phyloP scores from a whole-genome alignment of 1,140 invertebrate species.

The Tetragnatha versicolor region DNA sequence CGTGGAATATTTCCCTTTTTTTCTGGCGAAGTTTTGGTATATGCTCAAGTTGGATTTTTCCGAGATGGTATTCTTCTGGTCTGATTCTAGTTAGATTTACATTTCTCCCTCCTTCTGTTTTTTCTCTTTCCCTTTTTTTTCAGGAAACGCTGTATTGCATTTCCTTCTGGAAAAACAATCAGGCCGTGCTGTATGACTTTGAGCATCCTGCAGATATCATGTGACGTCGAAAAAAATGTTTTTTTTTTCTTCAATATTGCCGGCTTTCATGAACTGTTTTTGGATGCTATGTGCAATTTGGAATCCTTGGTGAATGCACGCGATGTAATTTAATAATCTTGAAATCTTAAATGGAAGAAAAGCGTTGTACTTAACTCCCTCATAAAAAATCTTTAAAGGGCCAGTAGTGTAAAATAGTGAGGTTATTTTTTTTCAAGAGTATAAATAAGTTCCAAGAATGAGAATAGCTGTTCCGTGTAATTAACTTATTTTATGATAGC shows the following conservation, averaged over 20 bases:
- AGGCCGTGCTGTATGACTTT: slow-evolving; percentile 18
- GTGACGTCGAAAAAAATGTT: slow-evolving; percentile 13
- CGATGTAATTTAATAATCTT: neutral
- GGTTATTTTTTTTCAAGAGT: too few relatives aligned
- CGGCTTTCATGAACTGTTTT: neutral
- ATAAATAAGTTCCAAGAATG: too few relatives aligned
- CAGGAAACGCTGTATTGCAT: slow-evolving; percentile 6
- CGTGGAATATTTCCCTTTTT: slow-evolving; percentile 7
- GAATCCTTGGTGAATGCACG: neutral
- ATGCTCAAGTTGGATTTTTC: neutral
- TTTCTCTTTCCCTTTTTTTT: slow-evolving; percentile 2
- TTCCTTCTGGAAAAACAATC: slow-evolving; percentile 25
- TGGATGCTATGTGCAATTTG: neutral
- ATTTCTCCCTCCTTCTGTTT: neutral
- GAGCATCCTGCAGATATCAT: slow-evolving; percentile 7
- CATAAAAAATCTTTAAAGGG: too few relatives aligned
- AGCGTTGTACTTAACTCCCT: too few relatives aligned
- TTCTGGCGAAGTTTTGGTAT: neutral
- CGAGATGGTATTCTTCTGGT: slow-evolving; percentile 9
- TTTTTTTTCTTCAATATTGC: neutral
- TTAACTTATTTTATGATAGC: too few relatives aligned
- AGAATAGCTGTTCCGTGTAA: too few relatives aligned
- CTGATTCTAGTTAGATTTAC: neutral
- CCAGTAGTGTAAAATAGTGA: too few relatives aligned
- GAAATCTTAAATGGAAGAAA: too few relatives aligned